phyloP scores from a whole-genome alignment of 2,797 vertebrate species.

The Pseudopleuronectes americanus region DNA sequence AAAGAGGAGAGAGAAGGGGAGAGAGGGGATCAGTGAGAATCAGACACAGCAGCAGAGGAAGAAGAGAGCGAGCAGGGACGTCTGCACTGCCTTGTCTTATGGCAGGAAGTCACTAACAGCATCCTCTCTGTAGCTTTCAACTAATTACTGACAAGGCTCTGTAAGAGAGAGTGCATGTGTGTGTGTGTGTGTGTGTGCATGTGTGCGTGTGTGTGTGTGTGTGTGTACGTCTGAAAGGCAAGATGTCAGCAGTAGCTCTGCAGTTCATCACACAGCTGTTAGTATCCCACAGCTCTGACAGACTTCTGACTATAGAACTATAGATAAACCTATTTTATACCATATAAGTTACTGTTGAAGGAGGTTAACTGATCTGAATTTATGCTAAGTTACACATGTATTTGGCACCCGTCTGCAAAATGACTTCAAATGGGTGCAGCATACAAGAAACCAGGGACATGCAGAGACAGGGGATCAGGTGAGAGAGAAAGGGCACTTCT shows the following conservation, averaged over 20 bases:
- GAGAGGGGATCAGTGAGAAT: neutral
- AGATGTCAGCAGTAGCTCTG: conserved; percentile 38
- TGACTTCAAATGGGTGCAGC: too few relatives aligned
- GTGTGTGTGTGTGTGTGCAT: conserved; percentile 1
- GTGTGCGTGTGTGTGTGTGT: conserved; percentile 22
- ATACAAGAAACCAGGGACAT: too few relatives aligned
- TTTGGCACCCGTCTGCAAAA: too few relatives aligned
- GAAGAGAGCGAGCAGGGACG: conserved; percentile 37
- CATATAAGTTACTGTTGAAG: neutral
- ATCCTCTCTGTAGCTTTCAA: conserved; percentile 65
- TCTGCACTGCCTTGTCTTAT: conserved; percentile 34
- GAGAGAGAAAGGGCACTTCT: too few relatives aligned
- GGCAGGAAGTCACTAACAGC: conserved; percentile 73
- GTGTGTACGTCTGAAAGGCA: conserved; percentile 10
- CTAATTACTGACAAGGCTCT: conserved; percentile 51
- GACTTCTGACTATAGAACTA: neutral
- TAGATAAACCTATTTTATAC: neutral
- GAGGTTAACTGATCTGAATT: neutral
- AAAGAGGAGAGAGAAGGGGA: neutral
- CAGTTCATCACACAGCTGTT: conserved; percentile 51
- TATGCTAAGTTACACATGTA: too few relatives aligned
- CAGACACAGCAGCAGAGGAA: conserved; percentile 12
- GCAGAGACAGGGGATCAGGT: too few relatives aligned
- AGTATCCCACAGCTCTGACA: conserved; percentile 36
- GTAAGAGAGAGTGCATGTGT: conserved; percentile 2